phyloP scores from a whole-genome alignment of 2,797 vertebrate genomes.

The Tauraco hartlaubi region DNA sequence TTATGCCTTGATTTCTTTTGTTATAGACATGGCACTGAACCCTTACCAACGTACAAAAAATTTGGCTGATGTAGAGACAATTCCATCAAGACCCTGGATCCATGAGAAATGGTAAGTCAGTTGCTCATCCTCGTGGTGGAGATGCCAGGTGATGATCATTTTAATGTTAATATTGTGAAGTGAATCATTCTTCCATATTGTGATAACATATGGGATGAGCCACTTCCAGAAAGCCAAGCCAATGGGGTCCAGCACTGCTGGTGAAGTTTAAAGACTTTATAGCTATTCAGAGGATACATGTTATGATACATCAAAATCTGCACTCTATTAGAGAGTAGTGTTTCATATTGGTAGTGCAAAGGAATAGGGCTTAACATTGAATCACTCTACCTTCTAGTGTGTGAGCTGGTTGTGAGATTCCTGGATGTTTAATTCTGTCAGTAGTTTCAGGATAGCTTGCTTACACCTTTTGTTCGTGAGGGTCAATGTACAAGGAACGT shows the following conservation, averaged over 20 bases:
- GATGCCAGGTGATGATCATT: background rate
- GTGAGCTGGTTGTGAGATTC: background rate
- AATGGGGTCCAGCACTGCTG: background rate
- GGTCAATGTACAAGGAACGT: background rate
- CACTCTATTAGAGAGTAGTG: background rate
- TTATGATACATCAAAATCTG: background rate
- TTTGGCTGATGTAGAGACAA: background rate
- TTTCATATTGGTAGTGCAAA: background rate
- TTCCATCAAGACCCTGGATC: background rate
- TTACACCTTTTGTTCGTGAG: background rate
- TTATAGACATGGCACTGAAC: accelerated
- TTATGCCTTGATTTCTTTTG: background rate
- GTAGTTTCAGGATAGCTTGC: background rate
- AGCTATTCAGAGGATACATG: background rate
- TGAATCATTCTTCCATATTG: background rate
- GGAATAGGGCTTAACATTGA: background rate
- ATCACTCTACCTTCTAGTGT: background rate
- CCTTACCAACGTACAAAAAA: background rate
- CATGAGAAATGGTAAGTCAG: background rate
- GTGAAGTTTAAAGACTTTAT: background rate
- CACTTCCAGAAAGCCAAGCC: background rate
- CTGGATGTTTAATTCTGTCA: background rate
- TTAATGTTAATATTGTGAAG: background rate
- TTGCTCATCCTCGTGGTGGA: background rate
- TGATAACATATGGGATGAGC: background rate